These are phyloP conservation scores for Auanema sp. DNA, from an alignment of 2,888 invertebrate species.

Conservation along the genomic window DNA sequence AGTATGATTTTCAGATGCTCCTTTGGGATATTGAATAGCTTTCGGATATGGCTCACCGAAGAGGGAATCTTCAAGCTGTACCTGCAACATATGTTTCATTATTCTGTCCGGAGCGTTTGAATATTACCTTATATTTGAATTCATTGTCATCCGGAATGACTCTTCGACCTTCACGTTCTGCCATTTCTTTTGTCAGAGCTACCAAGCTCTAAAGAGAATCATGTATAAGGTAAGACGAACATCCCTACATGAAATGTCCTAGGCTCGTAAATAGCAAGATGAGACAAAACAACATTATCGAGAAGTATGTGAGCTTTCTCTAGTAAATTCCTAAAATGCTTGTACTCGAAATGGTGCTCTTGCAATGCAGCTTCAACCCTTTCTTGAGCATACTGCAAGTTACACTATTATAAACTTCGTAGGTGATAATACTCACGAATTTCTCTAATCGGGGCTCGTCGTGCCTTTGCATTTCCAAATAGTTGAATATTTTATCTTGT, in stretches of 20 bases:
- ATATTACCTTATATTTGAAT: slow-evolving; percentile 38
- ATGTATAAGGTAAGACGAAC: slow-evolving; percentile 7
- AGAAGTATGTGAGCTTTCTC: slow-evolving; percentile 56
- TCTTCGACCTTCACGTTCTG: slow-evolving; percentile 44
- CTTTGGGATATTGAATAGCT: slow-evolving; percentile 45
- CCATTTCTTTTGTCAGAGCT: slow-evolving; percentile 52
- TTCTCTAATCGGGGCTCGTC: slow-evolving; percentile 50
- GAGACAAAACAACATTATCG: slow-evolving; percentile 55
- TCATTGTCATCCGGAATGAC: slow-evolving; percentile 45
- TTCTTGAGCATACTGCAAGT: slow-evolving; percentile 52
- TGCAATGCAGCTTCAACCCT: slow-evolving; percentile 53
- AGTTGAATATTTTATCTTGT: slow-evolving; percentile 56
- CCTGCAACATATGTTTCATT: slow-evolving; percentile 22
- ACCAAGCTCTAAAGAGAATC: slow-evolving; percentile 48
- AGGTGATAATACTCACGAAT: slow-evolving; percentile 35
- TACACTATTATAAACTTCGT: not conserved
- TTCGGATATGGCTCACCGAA: slow-evolving; percentile 49
- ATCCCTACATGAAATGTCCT: slow-evolving; percentile 52
- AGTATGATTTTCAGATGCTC: slow-evolving; percentile 48
- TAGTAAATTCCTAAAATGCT: slow-evolving; percentile 53
- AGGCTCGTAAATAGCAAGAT: slow-evolving; percentile 62
- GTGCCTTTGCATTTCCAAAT: slow-evolving; percentile 57
- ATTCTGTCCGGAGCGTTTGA: not conserved
- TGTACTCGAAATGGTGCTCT: slow-evolving; percentile 56
- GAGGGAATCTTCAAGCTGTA: slow-evolving; percentile 36